Conservation (phyloP, 2,113 vertebrate genomes). For the Ptilorrhoa leucosticta region DNA sequence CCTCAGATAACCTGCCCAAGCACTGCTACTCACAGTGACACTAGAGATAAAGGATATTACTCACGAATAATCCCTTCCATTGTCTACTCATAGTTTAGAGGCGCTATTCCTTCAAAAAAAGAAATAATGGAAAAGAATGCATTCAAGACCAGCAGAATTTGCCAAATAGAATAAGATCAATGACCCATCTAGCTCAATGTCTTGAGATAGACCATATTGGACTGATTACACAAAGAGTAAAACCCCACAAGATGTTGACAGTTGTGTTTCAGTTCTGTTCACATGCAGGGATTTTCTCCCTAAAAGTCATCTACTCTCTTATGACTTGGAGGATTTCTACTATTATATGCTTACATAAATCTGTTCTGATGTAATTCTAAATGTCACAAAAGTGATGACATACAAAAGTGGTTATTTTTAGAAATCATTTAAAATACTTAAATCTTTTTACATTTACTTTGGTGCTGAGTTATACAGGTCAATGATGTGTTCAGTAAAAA, state of each 20-base stretch:
- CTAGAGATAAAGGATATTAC: not conserved
- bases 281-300: not conserved
- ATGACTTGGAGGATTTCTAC: not conserved
- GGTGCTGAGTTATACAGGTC: not conserved
- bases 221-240: not conserved
- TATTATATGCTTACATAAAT: not conserved
- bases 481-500: not conserved
- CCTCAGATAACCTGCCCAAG: not conserved
- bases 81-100: not conserved
- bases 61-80: not conserved
- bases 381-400: not conserved
- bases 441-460: not conserved
- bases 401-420: not conserved
- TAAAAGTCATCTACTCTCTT: not conserved
- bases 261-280: not conserved
- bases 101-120: not conserved
- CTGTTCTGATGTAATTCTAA: not conserved
- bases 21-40: not conserved
- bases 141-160: not conserved
- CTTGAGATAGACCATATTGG: not conserved
- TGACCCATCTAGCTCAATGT: not conserved
- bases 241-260: not conserved
- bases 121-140: not conserved
- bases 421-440: not conserved
- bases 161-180: not conserved